These are phyloP conservation scores for Idaea straminata DNA, from an alignment of 2,888 invertebrate species.

Conservation along the genomic window DNA sequence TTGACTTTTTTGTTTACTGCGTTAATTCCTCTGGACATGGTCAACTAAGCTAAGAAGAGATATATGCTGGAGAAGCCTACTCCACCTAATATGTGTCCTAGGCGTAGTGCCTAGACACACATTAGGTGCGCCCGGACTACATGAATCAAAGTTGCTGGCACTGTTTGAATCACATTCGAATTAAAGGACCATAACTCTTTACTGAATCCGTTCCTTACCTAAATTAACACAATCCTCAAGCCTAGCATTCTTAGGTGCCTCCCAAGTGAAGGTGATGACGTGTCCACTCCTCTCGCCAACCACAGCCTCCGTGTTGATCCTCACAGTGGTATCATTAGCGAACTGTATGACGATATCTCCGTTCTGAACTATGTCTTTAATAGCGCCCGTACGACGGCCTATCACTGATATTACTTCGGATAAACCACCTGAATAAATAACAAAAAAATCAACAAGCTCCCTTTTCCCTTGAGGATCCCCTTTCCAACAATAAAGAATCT, in stretches of 20 bases:
- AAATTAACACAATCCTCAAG: constrained; percentile 64
- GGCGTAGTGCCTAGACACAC: too few species aligned
- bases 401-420: constrained; percentile 59
- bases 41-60: too few species aligned
- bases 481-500: too few species aligned
- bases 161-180: too few species aligned
- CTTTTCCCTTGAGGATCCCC: too few species aligned
- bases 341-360: constrained; percentile 60
- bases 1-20: too few species aligned
- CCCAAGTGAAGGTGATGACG: constrained; percentile 58
- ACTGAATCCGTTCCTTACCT: constrained; percentile 38
- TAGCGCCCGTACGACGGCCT: constrained; percentile 51
- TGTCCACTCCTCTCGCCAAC: constrained; percentile 43
- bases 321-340: constrained; percentile 52
- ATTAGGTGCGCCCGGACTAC: too few species aligned
- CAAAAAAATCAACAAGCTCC: constrained; percentile 12
- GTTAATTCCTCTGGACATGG: too few species aligned
- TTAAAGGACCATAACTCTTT: too few species aligned
- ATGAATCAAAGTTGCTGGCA: too few species aligned
- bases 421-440: constrained; percentile 39
- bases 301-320: constrained; percentile 50
- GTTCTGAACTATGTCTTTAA: constrained; percentile 53
- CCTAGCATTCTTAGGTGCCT: constrained; percentile 46
- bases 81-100: too few species aligned
- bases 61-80: too few species aligned